These are phyloP conservation scores for Perodicticus potto DNA, from an alignment of 2,797 vertebrate genomes.

Conservation along the genomic window DNA sequence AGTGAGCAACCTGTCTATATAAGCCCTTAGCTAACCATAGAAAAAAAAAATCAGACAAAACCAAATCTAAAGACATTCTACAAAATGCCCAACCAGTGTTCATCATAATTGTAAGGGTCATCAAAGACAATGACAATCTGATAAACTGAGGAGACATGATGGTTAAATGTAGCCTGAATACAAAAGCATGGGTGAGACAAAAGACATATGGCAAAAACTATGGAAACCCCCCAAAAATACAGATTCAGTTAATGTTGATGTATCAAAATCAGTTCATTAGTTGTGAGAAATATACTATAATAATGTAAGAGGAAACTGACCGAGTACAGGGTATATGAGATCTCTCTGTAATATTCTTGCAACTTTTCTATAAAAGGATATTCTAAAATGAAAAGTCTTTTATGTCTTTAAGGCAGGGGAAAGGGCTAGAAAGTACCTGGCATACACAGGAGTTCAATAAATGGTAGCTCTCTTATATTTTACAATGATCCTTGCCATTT, in stretches of 20 bases:
- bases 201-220: neutral
- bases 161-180: neutral
- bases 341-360: neutral
- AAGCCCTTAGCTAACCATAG: neutral
- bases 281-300: neutral
- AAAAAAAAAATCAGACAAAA: neutral
- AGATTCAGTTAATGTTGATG: neutral
- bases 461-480: neutral
- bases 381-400: conserved; percentile 5
- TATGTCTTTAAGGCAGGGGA: neutral
- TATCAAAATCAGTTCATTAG: neutral
- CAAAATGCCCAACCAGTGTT: neutral
- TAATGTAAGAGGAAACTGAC: neutral
- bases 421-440: neutral
- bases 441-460: neutral
- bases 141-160: neutral
- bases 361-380: conserved; percentile 29
- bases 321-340: neutral
- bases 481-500: conserved; percentile 17
- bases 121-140: neutral
- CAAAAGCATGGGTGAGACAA: neutral
- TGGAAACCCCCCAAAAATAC: neutral
- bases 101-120: neutral
- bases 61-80: neutral
- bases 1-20: neutral